These are phyloP conservation scores for Carlito syrichta DNA, from an alignment of 2,113 vertebrate genomes.

Conservation along the genomic window DNA sequence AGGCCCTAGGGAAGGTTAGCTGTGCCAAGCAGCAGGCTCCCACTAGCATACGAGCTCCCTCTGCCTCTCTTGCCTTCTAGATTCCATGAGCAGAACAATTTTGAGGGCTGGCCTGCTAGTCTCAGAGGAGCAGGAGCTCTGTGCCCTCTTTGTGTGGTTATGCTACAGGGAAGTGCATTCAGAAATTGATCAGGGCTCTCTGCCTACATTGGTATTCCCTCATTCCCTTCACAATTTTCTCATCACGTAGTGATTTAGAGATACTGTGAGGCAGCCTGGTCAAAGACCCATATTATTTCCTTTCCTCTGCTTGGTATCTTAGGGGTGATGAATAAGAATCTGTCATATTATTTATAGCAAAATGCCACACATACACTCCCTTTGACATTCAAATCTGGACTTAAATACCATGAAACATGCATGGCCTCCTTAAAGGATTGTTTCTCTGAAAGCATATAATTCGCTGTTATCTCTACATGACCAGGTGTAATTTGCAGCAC, in stretches of 20 bases:
- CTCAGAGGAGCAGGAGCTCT: not conserved
- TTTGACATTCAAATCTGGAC: slow-evolving; percentile 25
- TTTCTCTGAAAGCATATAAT: not conserved
- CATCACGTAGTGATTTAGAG: not conserved
- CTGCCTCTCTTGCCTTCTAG: accelerated
- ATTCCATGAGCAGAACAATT: not conserved
- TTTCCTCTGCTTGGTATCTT: not conserved
- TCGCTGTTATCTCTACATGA: not conserved
- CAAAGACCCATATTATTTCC: not conserved
- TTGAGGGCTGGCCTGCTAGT: not conserved
- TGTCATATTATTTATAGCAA: not conserved
- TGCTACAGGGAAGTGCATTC: not conserved
- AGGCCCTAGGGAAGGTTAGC: not conserved
- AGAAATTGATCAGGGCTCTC: not conserved
- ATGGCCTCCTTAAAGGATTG: not conserved
- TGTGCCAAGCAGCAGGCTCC: accelerated
- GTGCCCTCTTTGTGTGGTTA: not conserved
- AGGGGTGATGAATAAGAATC: not conserved
- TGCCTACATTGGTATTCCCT: not conserved
- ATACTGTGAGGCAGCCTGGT: not conserved
- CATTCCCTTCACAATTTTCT: not conserved
- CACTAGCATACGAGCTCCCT: no score
- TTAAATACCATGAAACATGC: slow-evolving; percentile 3
- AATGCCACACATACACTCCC: not conserved
- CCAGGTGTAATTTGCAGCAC: not conserved